A percentile compares a stretch with the other conserved stretches of the same genome.
phyloP scores from a whole-genome alignment of 2,113 vertebrate genomes.

The Proterorhinus semilunaris region DNA sequence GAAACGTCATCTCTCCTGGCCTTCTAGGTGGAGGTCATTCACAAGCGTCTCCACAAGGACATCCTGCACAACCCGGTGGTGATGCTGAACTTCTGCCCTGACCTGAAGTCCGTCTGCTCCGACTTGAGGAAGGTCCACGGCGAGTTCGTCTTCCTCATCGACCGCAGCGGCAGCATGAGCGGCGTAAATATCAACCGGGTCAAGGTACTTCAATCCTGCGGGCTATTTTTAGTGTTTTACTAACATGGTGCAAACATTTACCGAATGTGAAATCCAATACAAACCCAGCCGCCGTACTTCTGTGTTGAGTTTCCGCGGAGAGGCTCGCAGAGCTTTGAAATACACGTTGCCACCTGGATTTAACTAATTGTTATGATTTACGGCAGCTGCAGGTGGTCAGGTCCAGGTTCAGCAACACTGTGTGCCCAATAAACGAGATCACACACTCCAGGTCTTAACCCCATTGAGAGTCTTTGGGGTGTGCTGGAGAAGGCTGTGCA shows the following conservation, averaged over 20 bases:
- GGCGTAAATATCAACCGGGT: conserved; percentile 78
- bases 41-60: conserved; percentile 92
- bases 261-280: too few species aligned
- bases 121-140: conserved; percentile 83
- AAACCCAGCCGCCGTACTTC: neutral
- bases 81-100: conserved; percentile 95
- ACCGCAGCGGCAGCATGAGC: conserved; percentile 90
- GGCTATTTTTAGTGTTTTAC: neutral
- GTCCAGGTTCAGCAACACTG: too few species aligned
- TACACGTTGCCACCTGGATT: too few species aligned
- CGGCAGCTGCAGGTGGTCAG: too few species aligned
- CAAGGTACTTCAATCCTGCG: conserved; percentile 76
- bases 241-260: too few species aligned
- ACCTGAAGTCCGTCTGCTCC: conserved; percentile 79
- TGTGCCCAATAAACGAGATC: too few species aligned
- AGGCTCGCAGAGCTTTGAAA: too few species aligned
- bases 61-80: conserved; percentile 90
- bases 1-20: neutral
- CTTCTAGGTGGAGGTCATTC: conserved; percentile 85
- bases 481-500: too few species aligned
- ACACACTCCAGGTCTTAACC: too few species aligned
- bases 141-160: conserved; percentile 95
- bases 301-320: too few species aligned
- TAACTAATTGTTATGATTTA: too few species aligned
- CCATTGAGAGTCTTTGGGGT: too few species aligned